Evolutionary conservation across 2,888 invertebrate genomes (phyloP).

Genomic region (Epirrhoe tristata): DNA sequence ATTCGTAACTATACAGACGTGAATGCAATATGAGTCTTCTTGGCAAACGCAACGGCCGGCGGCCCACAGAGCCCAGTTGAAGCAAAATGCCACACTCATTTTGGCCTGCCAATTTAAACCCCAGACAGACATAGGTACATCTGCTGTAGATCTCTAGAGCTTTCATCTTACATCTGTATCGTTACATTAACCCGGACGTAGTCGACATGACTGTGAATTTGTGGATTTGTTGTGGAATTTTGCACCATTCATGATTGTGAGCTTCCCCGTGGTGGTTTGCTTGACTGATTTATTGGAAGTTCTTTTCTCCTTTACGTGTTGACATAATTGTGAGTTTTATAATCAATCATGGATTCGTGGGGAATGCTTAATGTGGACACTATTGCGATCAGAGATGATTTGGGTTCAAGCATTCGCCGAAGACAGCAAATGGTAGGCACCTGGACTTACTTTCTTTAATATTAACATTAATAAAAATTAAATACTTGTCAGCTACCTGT

Average conservation of each 20-base stretch:
- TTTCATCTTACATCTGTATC: slow-evolving; percentile 54
- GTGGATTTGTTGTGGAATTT: slow-evolving; percentile 48
- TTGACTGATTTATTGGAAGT: slow-evolving; percentile 39
- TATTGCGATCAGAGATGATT: slow-evolving; percentile 89
- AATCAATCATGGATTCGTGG: slow-evolving; percentile 88
- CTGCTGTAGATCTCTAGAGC: slow-evolving; percentile 53
- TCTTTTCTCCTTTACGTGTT: slow-evolving; percentile 45
- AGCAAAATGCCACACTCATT: slow-evolving; percentile 85
- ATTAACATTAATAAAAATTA: not conserved
- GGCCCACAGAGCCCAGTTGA: slow-evolving; percentile 74
- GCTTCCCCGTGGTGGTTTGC: slow-evolving; percentile 45
- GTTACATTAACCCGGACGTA: slow-evolving; percentile 52
- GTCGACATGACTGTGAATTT: slow-evolving; percentile 52
- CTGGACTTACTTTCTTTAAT: not conserved
- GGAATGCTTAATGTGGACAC: slow-evolving; percentile 88
- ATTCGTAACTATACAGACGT: slow-evolving; percentile 56
- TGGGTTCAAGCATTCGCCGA: slow-evolving; percentile 81
- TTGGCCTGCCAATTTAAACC: slow-evolving; percentile 83
- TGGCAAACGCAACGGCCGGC: slow-evolving; percentile 69
- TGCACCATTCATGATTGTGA: slow-evolving; percentile 62
- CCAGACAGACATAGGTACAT: slow-evolving; percentile 56
- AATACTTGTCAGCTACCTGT: not conserved
- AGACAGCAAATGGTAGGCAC: slow-evolving; percentile 66
- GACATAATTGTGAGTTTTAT: slow-evolving; percentile 45
- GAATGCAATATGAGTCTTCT: slow-evolving; percentile 80